Conservation (phyloP, 2,888 invertebrate species). For the Dioctria rufipes region DNA sequence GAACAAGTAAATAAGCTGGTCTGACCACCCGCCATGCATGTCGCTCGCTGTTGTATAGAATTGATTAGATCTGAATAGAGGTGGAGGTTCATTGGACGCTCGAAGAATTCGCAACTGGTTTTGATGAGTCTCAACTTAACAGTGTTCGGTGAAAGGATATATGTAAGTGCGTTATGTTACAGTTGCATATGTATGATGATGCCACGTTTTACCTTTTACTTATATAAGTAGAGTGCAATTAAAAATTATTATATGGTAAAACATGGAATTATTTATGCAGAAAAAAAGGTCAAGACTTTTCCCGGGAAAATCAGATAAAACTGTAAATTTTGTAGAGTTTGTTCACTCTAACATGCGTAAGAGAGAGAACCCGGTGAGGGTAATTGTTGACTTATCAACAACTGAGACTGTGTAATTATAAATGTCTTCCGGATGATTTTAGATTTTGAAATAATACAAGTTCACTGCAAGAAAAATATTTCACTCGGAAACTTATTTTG, state of each 20-base stretch:
- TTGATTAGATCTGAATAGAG: slow-evolving; percentile 12
- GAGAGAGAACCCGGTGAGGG: neutral
- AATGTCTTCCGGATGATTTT: too few relatives aligned
- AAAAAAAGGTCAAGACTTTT: slow-evolving; percentile 24
- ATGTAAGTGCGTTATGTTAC: slow-evolving; percentile 9
- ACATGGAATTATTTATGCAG: slow-evolving; percentile 23
- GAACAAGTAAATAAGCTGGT: slow-evolving; percentile 21
- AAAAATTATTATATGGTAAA: neutral
- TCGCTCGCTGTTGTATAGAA: neutral
- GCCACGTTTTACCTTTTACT: neutral
- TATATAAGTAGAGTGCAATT: slow-evolving; percentile 35
- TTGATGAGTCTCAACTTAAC: neutral
- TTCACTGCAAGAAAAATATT: too few relatives aligned
- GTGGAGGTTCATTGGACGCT: slow-evolving; percentile 30
- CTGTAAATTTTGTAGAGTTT: neutral
- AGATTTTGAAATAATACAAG: too few relatives aligned
- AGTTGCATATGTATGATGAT: neutral
- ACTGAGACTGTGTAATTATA: too few relatives aligned
- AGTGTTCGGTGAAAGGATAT: slow-evolving; percentile 25
- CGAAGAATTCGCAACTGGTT: slow-evolving; percentile 34
- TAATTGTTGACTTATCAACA: too few relatives aligned
- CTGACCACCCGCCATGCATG: neutral
- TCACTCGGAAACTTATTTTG: too few relatives aligned
- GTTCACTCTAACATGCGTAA: neutral
- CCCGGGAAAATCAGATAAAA: neutral